Percentiles rank a stretch among this genome's conserved stretches.
Evolutionary conservation across 35 echinoderm and acorn worm genomes (phyloP).

Genomic region (Ophioderma brevispina): DNA sequence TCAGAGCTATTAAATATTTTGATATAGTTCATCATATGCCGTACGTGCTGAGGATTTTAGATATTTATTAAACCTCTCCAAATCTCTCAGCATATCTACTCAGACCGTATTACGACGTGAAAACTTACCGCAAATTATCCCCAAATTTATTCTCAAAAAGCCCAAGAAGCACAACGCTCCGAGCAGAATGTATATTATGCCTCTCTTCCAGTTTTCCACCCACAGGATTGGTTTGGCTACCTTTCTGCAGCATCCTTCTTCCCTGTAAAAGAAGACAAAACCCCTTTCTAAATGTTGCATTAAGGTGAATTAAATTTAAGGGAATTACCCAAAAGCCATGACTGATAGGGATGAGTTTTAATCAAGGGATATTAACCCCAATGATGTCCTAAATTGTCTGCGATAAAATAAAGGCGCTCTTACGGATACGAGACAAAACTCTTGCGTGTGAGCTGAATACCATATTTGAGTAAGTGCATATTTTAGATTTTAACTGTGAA

Average conservation of each 20-base stretch:
- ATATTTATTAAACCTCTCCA: not conserved
- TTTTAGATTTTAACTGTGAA: too few species aligned
- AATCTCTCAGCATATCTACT: not conserved
- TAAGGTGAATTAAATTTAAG: too few species aligned
- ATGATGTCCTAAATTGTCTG: too few species aligned
- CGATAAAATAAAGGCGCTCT: too few species aligned
- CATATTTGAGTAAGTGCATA: too few species aligned
- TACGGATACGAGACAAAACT: too few species aligned
- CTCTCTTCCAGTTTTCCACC: conserved; percentile 34
- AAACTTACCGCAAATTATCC: conserved; percentile 32
- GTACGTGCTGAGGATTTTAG: not conserved
- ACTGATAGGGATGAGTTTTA: too few species aligned
- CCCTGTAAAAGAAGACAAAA: conserved; percentile 10
- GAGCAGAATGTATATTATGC: conserved; percentile 14
- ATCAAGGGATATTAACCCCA: too few species aligned
- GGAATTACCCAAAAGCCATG: too few species aligned
- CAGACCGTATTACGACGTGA: too few species aligned
- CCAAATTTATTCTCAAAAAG: not conserved
- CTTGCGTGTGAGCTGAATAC: too few species aligned
- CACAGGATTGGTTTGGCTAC: conserved; percentile 16
- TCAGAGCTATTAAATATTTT: not conserved
- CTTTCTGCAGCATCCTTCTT: conserved; percentile 25
- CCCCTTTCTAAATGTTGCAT: too few species aligned
- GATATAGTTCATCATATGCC: not conserved
- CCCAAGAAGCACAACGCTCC: conserved; percentile 27